Conservation (phyloP, 2,888 invertebrate species). For the Hecatera dysodea region DNA sequence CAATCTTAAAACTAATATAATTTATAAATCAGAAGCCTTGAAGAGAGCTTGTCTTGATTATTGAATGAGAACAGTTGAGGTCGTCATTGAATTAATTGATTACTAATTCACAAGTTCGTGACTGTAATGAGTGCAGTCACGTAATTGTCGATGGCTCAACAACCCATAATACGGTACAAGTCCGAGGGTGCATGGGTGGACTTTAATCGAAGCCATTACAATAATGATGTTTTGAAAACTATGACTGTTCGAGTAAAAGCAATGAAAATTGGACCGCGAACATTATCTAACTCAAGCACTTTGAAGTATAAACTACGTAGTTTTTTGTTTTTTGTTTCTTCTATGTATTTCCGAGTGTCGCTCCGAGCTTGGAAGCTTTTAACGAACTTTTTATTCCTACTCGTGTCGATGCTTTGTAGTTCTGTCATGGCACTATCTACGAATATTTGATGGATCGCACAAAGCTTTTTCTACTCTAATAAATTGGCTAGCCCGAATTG, state of each 20-base stretch:
- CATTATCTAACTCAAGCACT: background rate
- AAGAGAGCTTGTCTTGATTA: background rate
- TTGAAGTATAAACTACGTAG: too few relatives aligned
- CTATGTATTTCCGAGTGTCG: background rate
- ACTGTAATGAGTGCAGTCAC: background rate
- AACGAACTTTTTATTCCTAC: background rate
- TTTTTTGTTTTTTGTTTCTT: background rate
- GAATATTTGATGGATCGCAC: constrained; percentile 20
- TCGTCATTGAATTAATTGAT: background rate
- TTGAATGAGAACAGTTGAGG: background rate
- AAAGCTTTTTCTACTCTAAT: constrained; percentile 6
- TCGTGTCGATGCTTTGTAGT: background rate
- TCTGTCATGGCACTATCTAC: constrained; percentile 10
- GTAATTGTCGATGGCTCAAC: background rate
- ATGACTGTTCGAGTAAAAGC: background rate
- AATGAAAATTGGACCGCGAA: too few relatives aligned
- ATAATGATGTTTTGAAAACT: background rate
- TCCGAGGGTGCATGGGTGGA: constrained; percentile 8
- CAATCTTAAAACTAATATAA: background rate
- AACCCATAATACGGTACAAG: background rate
- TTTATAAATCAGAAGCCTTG: background rate
- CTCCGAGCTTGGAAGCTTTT: constrained; percentile 1
- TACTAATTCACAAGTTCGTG: background rate
- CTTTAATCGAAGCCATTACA: constrained; percentile 1
- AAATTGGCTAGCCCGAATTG: constrained; percentile 1